Evolutionary conservation across 2,113 vertebrate species (phyloP).

Genomic region (Neogale vison): DNA sequence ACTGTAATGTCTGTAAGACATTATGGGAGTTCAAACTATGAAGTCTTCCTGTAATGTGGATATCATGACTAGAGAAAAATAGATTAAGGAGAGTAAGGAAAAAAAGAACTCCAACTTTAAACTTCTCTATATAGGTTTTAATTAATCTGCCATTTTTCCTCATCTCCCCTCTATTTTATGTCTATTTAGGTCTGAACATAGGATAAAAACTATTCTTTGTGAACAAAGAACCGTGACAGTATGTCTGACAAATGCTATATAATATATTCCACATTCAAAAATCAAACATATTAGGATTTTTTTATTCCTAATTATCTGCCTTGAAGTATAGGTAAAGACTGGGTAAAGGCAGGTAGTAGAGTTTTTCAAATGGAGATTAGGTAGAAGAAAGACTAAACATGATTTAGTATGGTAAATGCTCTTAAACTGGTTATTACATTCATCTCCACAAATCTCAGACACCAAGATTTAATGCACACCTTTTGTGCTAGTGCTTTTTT

Average conservation of each 20-base stretch:
- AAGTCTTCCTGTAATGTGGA: not conserved
- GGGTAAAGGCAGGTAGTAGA: not conserved
- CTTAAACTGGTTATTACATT: not conserved
- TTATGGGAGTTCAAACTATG: not conserved
- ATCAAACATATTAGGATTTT: not conserved
- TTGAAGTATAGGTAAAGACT: not conserved
- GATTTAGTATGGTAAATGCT: not conserved
- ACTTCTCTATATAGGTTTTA: not conserved
- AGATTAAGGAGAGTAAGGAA: not conserved
- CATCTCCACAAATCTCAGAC: not conserved
- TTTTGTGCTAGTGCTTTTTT: not conserved
- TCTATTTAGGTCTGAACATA: not conserved
- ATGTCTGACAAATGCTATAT: not conserved
- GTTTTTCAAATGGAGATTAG: not conserved
- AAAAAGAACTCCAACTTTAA: not conserved
- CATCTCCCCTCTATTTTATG: not conserved
- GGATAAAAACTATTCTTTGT: not conserved
- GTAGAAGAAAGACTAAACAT: not conserved
- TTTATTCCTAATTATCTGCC: not conserved
- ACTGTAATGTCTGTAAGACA: not conserved
- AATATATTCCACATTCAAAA: not conserved
- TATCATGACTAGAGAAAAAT: not conserved
- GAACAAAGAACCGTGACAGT: not conserved
- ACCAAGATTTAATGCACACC: not conserved
- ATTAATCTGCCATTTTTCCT: not conserved